phyloP scores from a whole-genome alignment of 2,797 vertebrate genomes.

The Lepilemur septentrionalis region DNA sequence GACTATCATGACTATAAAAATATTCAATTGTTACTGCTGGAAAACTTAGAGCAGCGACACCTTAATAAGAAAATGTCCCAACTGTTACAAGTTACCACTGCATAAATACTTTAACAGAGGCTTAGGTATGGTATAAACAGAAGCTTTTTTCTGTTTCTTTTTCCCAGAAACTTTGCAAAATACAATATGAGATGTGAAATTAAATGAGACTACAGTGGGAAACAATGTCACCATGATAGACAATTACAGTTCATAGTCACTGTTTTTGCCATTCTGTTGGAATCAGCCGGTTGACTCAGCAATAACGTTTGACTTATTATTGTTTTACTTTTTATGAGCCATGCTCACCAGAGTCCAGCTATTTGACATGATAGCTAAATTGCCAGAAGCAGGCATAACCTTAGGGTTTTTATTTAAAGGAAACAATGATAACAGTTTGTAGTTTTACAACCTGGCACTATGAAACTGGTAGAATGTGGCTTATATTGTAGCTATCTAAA shows the following conservation, averaged over 20 bases:
- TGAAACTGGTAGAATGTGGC: not conserved
- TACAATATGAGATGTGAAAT: not conserved
- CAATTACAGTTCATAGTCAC: not conserved
- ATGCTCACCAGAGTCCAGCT: not conserved
- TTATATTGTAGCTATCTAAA: not conserved
- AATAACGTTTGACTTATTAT: not conserved
- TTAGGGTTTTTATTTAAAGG: not conserved
- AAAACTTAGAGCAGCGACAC: not conserved
- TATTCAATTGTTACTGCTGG: not conserved
- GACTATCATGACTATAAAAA: not conserved
- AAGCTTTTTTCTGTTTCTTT: not conserved
- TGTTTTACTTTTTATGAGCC: not conserved
- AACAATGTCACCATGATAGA: rapidly evolving
- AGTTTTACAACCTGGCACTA: not conserved
- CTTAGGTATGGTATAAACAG: not conserved
- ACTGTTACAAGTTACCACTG: not conserved
- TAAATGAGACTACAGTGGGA: not conserved
- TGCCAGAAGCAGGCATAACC: conserved; percentile 16
- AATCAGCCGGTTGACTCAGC: not conserved
- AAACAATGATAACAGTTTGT: not conserved
- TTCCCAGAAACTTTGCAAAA: not conserved
- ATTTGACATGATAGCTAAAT: not conserved
- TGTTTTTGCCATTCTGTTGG: not conserved
- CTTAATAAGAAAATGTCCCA: not conserved
- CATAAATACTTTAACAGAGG: not conserved